phyloP scores from a whole-genome alignment of 2,888 invertebrate species.

The Lymantria monacha region DNA sequence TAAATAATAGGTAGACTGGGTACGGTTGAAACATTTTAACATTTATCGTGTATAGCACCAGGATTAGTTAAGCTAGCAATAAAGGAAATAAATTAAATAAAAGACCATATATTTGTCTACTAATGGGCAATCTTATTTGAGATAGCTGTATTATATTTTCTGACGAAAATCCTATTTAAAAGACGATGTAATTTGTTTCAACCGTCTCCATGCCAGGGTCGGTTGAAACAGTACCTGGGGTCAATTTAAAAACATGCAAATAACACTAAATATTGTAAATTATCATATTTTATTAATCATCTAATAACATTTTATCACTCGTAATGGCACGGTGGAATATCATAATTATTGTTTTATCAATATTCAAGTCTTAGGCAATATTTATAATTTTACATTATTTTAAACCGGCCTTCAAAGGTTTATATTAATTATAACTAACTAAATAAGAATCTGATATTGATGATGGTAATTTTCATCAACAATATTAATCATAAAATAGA shows the following conservation, averaged over 20 bases:
- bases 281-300: neutral
- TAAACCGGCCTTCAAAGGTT: neutral
- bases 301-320: too few relatives aligned
- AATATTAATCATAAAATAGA: neutral
- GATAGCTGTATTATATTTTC: neutral
- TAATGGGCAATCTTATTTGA: neutral
- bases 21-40: too few relatives aligned
- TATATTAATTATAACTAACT: neutral
- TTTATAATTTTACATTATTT: neutral
- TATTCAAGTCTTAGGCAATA: neutral
- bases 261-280: neutral
- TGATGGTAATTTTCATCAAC: neutral
- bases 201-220: conserved; percentile 2
- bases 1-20: too few relatives aligned
- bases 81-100: too few relatives aligned
- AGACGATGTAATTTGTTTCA: neutral
- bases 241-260: neutral
- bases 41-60: too few relatives aligned
- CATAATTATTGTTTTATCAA: too few relatives aligned
- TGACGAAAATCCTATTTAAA: neutral
- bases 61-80: too few relatives aligned
- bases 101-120: too few relatives aligned
- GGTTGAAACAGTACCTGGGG: neutral
- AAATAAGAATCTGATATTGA: neutral
- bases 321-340: too few relatives aligned